These are phyloP conservation scores for Andrena camellia DNA, from an alignment of 2,888 invertebrate species.

Conservation along the genomic window DNA sequence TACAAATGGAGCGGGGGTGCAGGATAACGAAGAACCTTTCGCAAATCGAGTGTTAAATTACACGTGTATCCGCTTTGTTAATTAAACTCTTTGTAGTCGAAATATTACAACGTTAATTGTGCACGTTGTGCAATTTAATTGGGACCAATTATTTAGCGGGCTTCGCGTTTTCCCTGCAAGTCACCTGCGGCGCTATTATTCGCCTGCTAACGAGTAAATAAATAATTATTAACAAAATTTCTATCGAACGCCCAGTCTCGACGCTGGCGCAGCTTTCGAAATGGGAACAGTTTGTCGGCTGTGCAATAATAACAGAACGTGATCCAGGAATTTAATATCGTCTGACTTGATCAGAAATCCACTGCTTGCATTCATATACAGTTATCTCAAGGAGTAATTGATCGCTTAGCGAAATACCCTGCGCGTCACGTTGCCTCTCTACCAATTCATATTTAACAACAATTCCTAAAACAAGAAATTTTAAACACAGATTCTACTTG, in stretches of 20 bases:
- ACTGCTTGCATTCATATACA: not conserved
- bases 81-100: slow-evolving; percentile 29
- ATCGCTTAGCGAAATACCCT: not conserved
- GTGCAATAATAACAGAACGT: not conserved
- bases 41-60: slow-evolving; percentile 21
- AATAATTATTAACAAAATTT: slow-evolving; percentile 38
- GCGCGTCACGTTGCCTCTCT: not conserved
- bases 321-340: slow-evolving; percentile 1
- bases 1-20: not conserved
- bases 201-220: slow-evolving; percentile 22
- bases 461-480: not conserved
- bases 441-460: not conserved
- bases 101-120: slow-evolving; percentile 45
- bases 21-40: not conserved
- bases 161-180: not conserved
- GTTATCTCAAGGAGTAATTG: not conserved
- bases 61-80: slow-evolving; percentile 6
- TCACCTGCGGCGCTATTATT: slow-evolving; percentile 21
- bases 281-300: slow-evolving; percentile 4
- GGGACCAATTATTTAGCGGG: slow-evolving; percentile 24
- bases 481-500: too few species aligned
- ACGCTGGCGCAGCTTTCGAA: not conserved
- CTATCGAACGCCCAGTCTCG: not conserved
- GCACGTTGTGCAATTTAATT: slow-evolving; percentile 18
- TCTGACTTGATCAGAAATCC: not conserved